phyloP scores from a whole-genome alignment of 35 echinoderm and acorn worm genomes.

The Lytechinus variegatus region DNA sequence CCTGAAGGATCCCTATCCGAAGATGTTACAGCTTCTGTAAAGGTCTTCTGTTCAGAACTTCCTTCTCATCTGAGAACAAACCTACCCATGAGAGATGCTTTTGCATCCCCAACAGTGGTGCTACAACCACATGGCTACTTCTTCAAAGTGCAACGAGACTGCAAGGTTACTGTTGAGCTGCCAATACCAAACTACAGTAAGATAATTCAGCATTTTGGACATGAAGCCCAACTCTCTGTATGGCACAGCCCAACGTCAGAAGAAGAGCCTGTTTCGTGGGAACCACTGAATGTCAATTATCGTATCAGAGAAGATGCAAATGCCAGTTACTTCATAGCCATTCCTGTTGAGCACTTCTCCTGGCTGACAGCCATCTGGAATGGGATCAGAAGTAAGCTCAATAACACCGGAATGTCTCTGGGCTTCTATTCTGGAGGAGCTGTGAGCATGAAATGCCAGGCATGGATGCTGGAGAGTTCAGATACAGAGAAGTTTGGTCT shows the following conservation, averaged over 20 bases:
- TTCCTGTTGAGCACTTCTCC: conserved; percentile 82
- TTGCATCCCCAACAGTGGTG: conserved; percentile 75
- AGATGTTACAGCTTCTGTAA: conserved; percentile 71
- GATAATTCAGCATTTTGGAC: conserved; percentile 81
- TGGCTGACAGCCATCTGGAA: conserved; percentile 82
- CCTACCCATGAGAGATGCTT: conserved; percentile 58
- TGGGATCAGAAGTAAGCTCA: conserved; percentile 66
- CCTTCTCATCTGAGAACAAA: conserved; percentile 61
- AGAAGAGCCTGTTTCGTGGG: conserved; percentile 72
- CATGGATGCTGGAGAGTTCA: conserved; percentile 88
- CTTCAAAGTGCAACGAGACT: conserved; percentile 57
- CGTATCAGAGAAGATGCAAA: conserved; percentile 64
- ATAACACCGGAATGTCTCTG: conserved; percentile 55
- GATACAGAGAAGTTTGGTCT: conserved; percentile 94
- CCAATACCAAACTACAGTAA: conserved; percentile 82
- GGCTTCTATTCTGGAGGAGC: conserved; percentile 75
- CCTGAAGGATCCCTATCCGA: conserved; percentile 67
- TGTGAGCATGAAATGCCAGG: conserved; percentile 89
- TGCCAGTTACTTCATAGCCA: conserved; percentile 64
- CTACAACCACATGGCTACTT: conserved; percentile 86
- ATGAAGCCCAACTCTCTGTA: conserved; percentile 69
- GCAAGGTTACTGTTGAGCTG: conserved; percentile 76
- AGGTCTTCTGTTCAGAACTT: conserved; percentile 72
- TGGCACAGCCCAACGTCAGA: conserved; percentile 90
- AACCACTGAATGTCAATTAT: conserved; percentile 57